phyloP scores from a whole-genome alignment of 2,113 vertebrate species.

The Grammomys surdaster region DNA sequence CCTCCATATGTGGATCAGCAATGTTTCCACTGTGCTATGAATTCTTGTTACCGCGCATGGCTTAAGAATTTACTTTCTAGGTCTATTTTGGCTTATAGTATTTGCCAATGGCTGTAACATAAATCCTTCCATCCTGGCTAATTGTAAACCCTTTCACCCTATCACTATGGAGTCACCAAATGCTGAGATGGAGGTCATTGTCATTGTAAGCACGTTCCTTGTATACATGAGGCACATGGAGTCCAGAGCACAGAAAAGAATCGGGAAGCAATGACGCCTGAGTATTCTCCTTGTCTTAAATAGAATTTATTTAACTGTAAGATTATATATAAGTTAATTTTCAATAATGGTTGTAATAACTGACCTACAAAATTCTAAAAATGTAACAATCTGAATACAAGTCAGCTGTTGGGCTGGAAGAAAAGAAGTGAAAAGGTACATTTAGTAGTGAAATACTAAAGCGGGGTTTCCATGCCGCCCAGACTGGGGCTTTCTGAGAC shows the following conservation, averaged over 20 bases:
- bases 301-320: constrained; percentile 50
- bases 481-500: background rate
- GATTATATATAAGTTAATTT: constrained; percentile 27
- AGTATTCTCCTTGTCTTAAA: background rate
- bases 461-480: background rate
- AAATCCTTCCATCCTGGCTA: background rate
- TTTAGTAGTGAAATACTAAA: background rate
- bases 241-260: background rate
- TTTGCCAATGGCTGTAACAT: background rate
- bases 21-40: background rate
- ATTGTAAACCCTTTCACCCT: background rate
- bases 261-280: background rate
- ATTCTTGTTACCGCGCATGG: no score
- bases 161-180: background rate
- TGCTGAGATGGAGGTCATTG: background rate
- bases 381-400: background rate
- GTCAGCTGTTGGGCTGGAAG: background rate
- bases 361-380: constrained; percentile 50
- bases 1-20: background rate
- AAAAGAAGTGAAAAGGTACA: background rate
- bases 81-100: background rate
- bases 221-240: background rate
- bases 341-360: background rate
- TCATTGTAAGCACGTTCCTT: background rate
- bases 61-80: background rate